A percentile compares a stretch with the other conserved stretches of the same genome.
Conservation (phyloP, 2,797 vertebrate genomes). For the Remorina albescens region DNA sequence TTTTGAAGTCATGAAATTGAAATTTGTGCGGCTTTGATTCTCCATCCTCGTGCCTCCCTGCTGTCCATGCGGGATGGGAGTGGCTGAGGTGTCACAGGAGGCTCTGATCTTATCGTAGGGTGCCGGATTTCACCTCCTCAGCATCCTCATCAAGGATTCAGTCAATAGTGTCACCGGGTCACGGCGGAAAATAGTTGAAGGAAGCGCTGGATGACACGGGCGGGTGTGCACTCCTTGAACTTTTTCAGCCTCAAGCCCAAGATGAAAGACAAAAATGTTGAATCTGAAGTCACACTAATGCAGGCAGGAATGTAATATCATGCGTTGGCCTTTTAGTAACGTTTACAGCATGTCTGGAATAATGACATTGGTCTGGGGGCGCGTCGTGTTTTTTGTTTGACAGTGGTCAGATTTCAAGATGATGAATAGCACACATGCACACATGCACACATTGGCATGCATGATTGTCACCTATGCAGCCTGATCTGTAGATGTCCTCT, state of each 20-base stretch:
- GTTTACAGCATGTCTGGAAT: constrained; percentile 4
- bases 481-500: constrained; percentile 14
- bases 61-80: constrained; percentile 58
- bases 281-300: constrained; percentile 13
- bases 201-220: constrained; percentile 54
- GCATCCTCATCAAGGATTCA: constrained; percentile 89
- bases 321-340: constrained; percentile 20
- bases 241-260: constrained; percentile 55
- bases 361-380: neutral
- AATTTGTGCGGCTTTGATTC: constrained; percentile 25
- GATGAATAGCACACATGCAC: constrained; percentile 48
- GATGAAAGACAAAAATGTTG: constrained; percentile 54
- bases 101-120: constrained; percentile 89
- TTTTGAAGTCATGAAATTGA: constrained; percentile 32
- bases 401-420: constrained; percentile 50
- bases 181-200: constrained; percentile 24
- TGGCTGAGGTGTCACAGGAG: constrained; percentile 61
- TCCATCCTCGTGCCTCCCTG: constrained; percentile 13
- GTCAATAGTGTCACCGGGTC: constrained; percentile 86
- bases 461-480: constrained; percentile 23
- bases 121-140: constrained; percentile 92
- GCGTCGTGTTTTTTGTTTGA: constrained; percentile 31
- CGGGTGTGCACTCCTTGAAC: constrained; percentile 18
- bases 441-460: neutral
- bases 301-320: constrained; percentile 4